phyloP scores from a whole-genome alignment of 2,888 invertebrate genomes.

The Nomada flava region DNA sequence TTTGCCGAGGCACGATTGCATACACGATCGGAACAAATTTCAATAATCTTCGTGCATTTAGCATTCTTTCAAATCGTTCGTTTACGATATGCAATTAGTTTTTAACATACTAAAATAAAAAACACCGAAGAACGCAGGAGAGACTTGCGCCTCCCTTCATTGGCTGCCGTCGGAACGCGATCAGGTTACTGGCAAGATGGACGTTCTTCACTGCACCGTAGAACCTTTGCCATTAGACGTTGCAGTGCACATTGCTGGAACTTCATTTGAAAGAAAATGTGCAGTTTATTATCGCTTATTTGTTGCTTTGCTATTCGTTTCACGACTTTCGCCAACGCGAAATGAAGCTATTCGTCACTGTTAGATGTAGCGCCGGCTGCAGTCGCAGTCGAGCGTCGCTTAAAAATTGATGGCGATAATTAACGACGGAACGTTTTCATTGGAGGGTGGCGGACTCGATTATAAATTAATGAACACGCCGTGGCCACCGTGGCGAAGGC shows the following conservation, averaged over 20 bases:
- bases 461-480: slow-evolving; percentile 34
- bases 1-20: neutral
- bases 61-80: neutral
- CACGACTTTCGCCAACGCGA: neutral
- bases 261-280: slow-evolving; percentile 1
- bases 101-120: neutral
- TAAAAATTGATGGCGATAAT: slow-evolving; percentile 40
- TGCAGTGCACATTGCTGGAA: neutral
- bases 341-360: slow-evolving; percentile 14
- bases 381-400: neutral
- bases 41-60: neutral
- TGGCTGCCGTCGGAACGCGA: slow-evolving; percentile 47
- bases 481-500: slow-evolving; percentile 29
- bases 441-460: slow-evolving; percentile 22
- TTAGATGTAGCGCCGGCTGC: neutral
- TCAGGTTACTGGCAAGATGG: slow-evolving; percentile 4
- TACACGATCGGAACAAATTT: neutral
- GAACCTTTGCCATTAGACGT: neutral
- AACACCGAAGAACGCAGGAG: neutral
- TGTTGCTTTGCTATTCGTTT: neutral
- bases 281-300: slow-evolving; percentile 2
- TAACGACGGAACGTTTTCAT: slow-evolving; percentile 44
- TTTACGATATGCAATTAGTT: neutral
- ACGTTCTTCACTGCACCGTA: neutral
- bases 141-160: neutral